These are phyloP conservation scores for Metellina segmentata DNA, from an alignment of 2,888 invertebrate species.

Conservation along the genomic window DNA sequence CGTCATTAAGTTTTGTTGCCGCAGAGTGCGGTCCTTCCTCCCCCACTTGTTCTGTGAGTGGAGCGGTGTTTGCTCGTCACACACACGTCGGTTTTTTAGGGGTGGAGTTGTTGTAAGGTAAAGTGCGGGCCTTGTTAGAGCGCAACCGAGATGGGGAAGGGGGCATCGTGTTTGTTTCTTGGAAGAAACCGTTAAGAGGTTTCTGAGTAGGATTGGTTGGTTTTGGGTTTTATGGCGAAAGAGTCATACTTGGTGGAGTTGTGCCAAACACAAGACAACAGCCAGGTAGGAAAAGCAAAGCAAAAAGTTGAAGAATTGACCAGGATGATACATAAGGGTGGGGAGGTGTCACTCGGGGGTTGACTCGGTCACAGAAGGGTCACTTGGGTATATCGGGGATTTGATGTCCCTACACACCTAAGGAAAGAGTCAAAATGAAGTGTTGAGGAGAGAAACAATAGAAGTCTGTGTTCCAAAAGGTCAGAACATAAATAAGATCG, in stretches of 20 bases:
- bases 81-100: neutral
- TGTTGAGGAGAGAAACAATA: too few relatives aligned
- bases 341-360: too few relatives aligned
- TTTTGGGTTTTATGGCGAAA: neutral
- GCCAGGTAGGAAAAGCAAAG: too few relatives aligned
- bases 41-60: neutral
- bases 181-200: neutral
- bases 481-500: too few relatives aligned
- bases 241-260: neutral
- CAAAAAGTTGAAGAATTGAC: too few relatives aligned
- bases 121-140: neutral
- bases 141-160: neutral
- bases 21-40: neutral
- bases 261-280: too few relatives aligned
- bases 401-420: too few relatives aligned
- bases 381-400: too few relatives aligned
- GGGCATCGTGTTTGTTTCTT: neutral
- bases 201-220: neutral
- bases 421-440: too few relatives aligned
- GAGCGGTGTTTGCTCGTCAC: neutral
- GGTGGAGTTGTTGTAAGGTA: neutral
- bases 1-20: neutral
- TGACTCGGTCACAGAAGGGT: too few relatives aligned
- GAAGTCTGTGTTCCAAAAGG: too few relatives aligned
- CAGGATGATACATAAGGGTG: too few relatives aligned